phyloP scores from a whole-genome alignment of 2,888 invertebrate species.

The Melangyna quadrimaculata region DNA sequence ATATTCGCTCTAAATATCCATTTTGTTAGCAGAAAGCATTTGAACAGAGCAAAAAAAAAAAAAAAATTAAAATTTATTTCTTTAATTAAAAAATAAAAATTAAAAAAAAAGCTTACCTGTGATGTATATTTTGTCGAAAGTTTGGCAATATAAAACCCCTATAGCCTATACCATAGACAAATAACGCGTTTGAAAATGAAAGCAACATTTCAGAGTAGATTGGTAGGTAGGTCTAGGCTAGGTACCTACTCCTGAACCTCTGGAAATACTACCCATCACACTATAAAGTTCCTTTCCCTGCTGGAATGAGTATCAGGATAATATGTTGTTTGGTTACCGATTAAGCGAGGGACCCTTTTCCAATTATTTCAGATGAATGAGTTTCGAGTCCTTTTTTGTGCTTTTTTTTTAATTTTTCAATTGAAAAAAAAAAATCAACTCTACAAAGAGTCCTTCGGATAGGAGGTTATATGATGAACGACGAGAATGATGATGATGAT shows the following conservation, averaged over 20 bases:
- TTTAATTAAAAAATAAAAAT: neutral
- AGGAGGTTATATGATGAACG: slow-evolving; percentile 6
- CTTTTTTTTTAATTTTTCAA: slow-evolving; percentile 45
- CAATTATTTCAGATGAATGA: slow-evolving; percentile 76
- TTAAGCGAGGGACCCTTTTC: slow-evolving; percentile 73
- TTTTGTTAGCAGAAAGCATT: slow-evolving; percentile 30
- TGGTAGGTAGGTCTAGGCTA: neutral
- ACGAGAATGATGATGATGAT: slow-evolving; percentile 53
- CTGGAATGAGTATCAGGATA: slow-evolving; percentile 59
- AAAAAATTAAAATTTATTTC: slow-evolving; percentile 51
- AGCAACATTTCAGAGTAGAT: neutral
- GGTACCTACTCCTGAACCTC: neutral
- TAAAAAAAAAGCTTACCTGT: neutral
- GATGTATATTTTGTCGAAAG: neutral
- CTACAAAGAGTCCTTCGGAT: slow-evolving; percentile 30
- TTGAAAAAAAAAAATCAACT: slow-evolving; percentile 14
- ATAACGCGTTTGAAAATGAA: slow-evolving; percentile 9
- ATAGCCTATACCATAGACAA: neutral
- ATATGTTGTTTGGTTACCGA: slow-evolving; percentile 74
- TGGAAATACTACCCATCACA: no score
- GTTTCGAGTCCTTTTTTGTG: slow-evolving; percentile 72
- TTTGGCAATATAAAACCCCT: neutral
- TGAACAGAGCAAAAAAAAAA: slow-evolving; percentile 42
- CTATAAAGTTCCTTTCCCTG: slow-evolving; percentile 14
- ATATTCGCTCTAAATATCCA: slow-evolving; percentile 16